A percentile compares a stretch with the other conserved stretches of the same genome.
These are phyloP conservation scores for Lutraria rhynchaena DNA, from an alignment of 1,140 invertebrate species.

Conservation along the genomic window DNA sequence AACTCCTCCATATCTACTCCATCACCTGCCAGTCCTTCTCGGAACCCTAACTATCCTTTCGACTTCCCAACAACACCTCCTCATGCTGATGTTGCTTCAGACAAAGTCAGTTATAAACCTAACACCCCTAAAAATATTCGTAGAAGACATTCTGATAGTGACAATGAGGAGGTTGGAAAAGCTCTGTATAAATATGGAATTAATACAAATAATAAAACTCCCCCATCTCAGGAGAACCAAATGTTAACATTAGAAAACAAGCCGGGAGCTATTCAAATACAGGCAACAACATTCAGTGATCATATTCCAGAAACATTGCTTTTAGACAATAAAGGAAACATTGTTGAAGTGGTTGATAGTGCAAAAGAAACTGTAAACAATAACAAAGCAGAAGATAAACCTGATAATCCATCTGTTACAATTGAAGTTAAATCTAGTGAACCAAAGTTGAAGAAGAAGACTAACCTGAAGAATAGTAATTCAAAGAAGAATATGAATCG, in stretches of 20 bases:
- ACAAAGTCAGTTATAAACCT: slow-evolving; percentile 78
- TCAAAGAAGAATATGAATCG: slow-evolving; percentile 83
- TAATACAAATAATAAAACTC: slow-evolving; percentile 64
- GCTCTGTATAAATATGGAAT: slow-evolving; percentile 67
- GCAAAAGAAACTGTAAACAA: slow-evolving; percentile 15
- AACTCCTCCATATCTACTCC: slow-evolving; percentile 51
- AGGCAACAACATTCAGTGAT: slow-evolving; percentile 68
- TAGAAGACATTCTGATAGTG: slow-evolving; percentile 77
- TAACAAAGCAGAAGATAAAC: slow-evolving; percentile 11
- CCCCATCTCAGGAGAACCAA: slow-evolving; percentile 62
- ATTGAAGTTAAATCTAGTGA: slow-evolving; percentile 53
- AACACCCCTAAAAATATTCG: slow-evolving; percentile 76
- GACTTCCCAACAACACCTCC: slow-evolving; percentile 67
- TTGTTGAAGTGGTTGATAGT: slow-evolving; percentile 62
- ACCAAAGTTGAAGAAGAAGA: slow-evolving; percentile 68
- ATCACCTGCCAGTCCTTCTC: slow-evolving; percentile 33
- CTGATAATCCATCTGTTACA: not conserved
- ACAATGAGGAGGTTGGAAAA: slow-evolving; percentile 76
- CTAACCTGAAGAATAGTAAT: slow-evolving; percentile 71
- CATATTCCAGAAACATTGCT: slow-evolving; percentile 68
- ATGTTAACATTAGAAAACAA: slow-evolving; percentile 31
- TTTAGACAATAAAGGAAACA: slow-evolving; percentile 69
- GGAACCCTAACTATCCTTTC: slow-evolving; percentile 58
- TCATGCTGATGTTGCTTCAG: slow-evolving; percentile 78
- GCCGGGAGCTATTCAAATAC: slow-evolving; percentile 57